Evolutionary conservation across 2,888 invertebrate species (phyloP).

Genomic region (Cryptus viduatorius): DNA sequence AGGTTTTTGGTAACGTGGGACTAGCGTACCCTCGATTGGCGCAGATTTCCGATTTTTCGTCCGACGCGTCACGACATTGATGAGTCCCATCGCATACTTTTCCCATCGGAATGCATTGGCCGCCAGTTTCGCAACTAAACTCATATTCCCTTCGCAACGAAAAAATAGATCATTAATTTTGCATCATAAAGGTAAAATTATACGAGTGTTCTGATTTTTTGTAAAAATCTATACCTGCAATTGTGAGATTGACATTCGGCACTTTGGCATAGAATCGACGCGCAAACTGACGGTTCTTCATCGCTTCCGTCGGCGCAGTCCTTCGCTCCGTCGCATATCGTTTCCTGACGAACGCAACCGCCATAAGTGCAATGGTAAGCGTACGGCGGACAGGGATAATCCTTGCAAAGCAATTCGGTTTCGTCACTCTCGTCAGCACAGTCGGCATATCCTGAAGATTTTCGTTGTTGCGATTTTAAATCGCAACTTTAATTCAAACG

Average conservation of each 20-base stretch:
- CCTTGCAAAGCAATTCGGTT: conserved; percentile 70
- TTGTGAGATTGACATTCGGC: conserved; percentile 67
- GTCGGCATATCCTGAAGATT: conserved; percentile 73
- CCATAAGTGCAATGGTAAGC: conserved; percentile 76
- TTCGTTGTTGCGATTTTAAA: not conserved
- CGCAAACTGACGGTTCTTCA: conserved; percentile 71
- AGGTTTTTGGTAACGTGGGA: not conserved
- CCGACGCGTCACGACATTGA: conserved; percentile 77
- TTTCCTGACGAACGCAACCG: conserved; percentile 76
- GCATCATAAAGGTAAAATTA: not conserved
- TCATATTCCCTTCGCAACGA: conserved; percentile 66
- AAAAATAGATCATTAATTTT: conserved; percentile 26
- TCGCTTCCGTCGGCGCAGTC: conserved; percentile 78
- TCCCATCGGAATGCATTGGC: conserved; percentile 72
- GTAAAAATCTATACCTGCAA: conserved; percentile 72
- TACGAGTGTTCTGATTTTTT: not conserved
- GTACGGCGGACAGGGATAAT: conserved; percentile 74
- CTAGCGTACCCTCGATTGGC: conserved; percentile 63
- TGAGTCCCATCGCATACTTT: conserved; percentile 76
- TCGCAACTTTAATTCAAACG: not conserved
- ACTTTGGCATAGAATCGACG: conserved; percentile 70
- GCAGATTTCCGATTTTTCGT: conserved; percentile 73
- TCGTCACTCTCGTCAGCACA: conserved; percentile 78
- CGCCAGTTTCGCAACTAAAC: conserved; percentile 73
- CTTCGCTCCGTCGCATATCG: conserved; percentile 76